These are phyloP conservation scores for Onychomys arenicola DNA, from an alignment of 2,797 vertebrate species.

Conservation along the genomic window DNA sequence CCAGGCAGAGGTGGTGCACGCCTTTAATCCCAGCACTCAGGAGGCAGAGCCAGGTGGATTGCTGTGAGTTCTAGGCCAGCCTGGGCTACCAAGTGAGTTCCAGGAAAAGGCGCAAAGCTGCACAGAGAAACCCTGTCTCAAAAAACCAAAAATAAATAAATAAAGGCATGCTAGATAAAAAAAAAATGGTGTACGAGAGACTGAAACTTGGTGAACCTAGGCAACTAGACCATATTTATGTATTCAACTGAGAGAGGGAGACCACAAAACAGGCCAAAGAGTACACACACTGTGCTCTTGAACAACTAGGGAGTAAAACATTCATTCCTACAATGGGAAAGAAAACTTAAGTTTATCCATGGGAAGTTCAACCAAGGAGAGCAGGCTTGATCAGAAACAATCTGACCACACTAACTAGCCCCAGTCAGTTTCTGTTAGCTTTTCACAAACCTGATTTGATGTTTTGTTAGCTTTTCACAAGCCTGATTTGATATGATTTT, in stretches of 20 bases:
- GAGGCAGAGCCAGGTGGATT: no score
- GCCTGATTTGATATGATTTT: background rate
- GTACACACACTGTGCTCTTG: background rate
- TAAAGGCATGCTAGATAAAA: background rate
- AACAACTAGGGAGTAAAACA: background rate
- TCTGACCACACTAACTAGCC: background rate
- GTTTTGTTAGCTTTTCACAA: no score
- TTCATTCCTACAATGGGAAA: background rate
- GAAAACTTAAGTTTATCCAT: background rate
- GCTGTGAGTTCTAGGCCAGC: no score
- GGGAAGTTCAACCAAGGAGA: background rate
- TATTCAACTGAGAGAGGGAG: background rate
- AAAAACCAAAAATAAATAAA: no score
- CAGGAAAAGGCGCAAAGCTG: no score
- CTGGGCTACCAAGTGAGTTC: no score
- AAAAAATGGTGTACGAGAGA: background rate
- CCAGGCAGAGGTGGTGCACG: no score
- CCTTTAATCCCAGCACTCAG: no score
- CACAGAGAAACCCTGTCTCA: no score
- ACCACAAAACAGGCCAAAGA: background rate
- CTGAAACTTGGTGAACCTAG: background rate
- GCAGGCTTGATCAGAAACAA: background rate
- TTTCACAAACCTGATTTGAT: background rate
- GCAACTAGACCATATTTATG: background rate
- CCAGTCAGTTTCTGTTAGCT: background rate